These are phyloP conservation scores for Xiphophorus hellerii DNA, from an alignment of 2,113 vertebrate species.

Conservation along the genomic window DNA sequence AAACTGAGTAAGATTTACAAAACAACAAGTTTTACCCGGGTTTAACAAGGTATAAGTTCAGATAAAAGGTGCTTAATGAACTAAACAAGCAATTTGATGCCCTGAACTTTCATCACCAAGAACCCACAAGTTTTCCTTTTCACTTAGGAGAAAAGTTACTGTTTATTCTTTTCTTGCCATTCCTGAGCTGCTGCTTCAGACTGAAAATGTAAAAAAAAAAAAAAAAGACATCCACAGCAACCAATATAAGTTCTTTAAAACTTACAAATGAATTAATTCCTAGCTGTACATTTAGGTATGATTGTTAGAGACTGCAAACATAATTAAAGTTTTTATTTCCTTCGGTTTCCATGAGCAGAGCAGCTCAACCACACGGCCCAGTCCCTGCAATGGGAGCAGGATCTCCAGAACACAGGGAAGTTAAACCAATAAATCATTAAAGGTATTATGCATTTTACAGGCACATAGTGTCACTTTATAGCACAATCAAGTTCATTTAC, in stretches of 20 bases:
- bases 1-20: too few relatives aligned
- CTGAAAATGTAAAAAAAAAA: not conserved
- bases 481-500: too few relatives aligned
- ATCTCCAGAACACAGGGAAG: not conserved
- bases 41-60: not conserved
- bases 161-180: not conserved
- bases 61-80: not conserved
- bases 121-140: not conserved
- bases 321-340: not conserved
- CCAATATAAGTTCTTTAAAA: not conserved
- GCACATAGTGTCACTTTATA: too few relatives aligned
- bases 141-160: not conserved
- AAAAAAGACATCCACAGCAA: not conserved
- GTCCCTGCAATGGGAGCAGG: too few relatives aligned
- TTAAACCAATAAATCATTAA: not conserved
- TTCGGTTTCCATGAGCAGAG: not conserved
- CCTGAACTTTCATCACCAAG: not conserved
- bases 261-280: not conserved
- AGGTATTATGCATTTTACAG: too few relatives aligned
- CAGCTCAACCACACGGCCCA: too few relatives aligned
- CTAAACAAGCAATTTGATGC: not conserved
- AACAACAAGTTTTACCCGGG: not conserved
- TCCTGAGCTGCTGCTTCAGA: not conserved
- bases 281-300: not conserved
- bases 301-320: not conserved